phyloP scores from a whole-genome alignment of 2,888 invertebrate species.

The Ectropis crepuscularia region DNA sequence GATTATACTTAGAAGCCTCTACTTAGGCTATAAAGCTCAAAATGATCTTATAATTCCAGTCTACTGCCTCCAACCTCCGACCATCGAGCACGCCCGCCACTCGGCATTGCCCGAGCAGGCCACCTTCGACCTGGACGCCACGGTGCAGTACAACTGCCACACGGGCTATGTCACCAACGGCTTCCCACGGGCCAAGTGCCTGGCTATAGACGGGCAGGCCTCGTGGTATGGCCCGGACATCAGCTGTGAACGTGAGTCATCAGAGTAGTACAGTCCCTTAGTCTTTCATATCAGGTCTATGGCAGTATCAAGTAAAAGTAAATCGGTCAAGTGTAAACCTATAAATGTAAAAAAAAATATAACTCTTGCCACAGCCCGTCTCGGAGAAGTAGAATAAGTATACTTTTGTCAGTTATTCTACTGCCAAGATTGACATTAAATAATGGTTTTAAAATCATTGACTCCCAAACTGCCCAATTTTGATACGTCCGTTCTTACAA shows the following conservation, averaged over 20 bases:
- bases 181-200: slow-evolving; percentile 96
- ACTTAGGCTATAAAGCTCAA: neutral
- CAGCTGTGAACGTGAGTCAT: slow-evolving; percentile 94
- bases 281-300: no score
- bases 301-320: no score
- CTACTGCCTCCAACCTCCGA: slow-evolving; percentile 94
- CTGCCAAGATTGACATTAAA: no score
- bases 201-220: slow-evolving; percentile 94
- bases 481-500: no score
- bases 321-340: no score
- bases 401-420: no score
- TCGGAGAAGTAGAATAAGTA: no score
- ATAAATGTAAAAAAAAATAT: no score
- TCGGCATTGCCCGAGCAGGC: slow-evolving; percentile 94
- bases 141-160: slow-evolving; percentile 96
- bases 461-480: no score
- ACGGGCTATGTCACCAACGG: slow-evolving; percentile 97
- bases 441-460: no score
- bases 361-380: no score
- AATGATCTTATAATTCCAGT: slow-evolving; percentile 68
- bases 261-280: neutral
- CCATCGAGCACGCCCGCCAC: slow-evolving; percentile 93
- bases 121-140: slow-evolving; percentile 95
- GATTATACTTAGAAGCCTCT: no score
- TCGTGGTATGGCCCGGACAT: slow-evolving; percentile 99